phyloP scores from a whole-genome alignment of 2,888 invertebrate genomes.

The Bruchidius siliquastri region DNA sequence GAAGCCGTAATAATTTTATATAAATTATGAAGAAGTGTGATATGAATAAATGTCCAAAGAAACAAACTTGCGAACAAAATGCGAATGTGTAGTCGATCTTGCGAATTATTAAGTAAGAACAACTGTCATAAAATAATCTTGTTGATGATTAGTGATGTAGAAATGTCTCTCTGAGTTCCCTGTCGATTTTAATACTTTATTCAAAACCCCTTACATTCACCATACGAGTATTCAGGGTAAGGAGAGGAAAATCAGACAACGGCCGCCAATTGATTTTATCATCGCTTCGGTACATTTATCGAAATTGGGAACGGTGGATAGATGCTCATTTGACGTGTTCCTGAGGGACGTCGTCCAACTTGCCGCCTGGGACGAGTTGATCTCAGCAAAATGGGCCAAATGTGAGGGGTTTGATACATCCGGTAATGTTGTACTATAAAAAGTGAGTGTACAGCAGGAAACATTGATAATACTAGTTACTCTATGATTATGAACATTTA shows the following conservation, averaged over 20 bases:
- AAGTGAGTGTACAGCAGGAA: not conserved
- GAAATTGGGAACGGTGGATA: not conserved
- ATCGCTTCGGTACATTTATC: not conserved
- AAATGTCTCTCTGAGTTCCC: too few relatives aligned
- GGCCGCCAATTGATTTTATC: slow-evolving; percentile 1
- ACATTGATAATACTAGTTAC: too few relatives aligned
- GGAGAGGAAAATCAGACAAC: not conserved
- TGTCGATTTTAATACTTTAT: too few relatives aligned
- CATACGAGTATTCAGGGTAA: not conserved
- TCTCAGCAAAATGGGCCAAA: not conserved
- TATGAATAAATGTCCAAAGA: too few relatives aligned
- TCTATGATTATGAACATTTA: too few relatives aligned
- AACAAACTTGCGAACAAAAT: too few relatives aligned
- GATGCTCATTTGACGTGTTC: not conserved
- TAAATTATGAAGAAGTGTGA: too few relatives aligned
- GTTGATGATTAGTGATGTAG: too few relatives aligned
- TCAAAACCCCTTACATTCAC: not conserved
- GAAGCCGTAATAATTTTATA: too few relatives aligned
- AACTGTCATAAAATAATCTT: too few relatives aligned
- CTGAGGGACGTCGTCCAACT: not conserved
- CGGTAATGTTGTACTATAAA: not conserved
- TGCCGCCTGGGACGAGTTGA: not conserved
- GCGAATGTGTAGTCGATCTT: too few relatives aligned
- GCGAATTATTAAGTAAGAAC: too few relatives aligned
- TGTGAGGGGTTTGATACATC: not conserved